Percentiles rank a stretch among this genome's conserved stretches.
These are phyloP conservation scores for Drosophila simulans DNA, from an alignment of 1,140 invertebrate species.

Conservation along the genomic window DNA sequence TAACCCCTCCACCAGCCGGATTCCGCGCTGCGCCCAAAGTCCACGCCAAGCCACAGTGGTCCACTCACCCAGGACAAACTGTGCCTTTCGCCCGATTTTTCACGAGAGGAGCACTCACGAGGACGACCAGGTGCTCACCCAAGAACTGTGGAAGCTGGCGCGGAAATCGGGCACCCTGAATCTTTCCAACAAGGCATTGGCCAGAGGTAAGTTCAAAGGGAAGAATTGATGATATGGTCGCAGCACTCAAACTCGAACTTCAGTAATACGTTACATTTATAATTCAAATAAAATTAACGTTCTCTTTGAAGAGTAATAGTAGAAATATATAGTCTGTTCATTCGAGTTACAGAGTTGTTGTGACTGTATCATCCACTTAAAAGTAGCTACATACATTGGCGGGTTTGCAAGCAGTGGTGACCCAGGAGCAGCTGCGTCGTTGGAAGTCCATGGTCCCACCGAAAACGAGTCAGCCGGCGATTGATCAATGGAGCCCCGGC, in stretches of 20 bases:
- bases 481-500: slow-evolving; percentile 3
- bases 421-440: slow-evolving; percentile 33
- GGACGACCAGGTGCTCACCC: slow-evolving; percentile 88
- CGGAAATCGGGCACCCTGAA: slow-evolving; percentile 92
- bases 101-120: slow-evolving; percentile 88
- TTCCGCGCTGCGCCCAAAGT: slow-evolving; percentile 43
- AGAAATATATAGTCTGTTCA: too few relatives aligned
- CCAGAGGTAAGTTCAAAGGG: slow-evolving; percentile 87
- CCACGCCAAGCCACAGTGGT: slow-evolving; percentile 10
- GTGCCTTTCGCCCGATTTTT: slow-evolving; percentile 87
- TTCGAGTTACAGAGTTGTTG: background rate
- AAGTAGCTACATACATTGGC: slow-evolving; percentile 14
- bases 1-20: slow-evolving; percentile 31
- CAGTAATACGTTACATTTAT: background rate
- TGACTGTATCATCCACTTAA: background rate
- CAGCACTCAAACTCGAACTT: background rate
- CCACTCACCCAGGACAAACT: slow-evolving; percentile 16
- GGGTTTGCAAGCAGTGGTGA: slow-evolving; percentile 35
- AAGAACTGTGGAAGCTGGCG: slow-evolving; percentile 90
- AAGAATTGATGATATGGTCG: background rate
- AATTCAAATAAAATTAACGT: background rate
- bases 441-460: slow-evolving; percentile 36
- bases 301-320: too few relatives aligned
- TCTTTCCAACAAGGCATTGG: slow-evolving; percentile 90
- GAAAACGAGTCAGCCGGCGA: background rate